Evolutionary conservation across 2,888 invertebrate species (phyloP).

Genomic region (Macaria notata): DNA sequence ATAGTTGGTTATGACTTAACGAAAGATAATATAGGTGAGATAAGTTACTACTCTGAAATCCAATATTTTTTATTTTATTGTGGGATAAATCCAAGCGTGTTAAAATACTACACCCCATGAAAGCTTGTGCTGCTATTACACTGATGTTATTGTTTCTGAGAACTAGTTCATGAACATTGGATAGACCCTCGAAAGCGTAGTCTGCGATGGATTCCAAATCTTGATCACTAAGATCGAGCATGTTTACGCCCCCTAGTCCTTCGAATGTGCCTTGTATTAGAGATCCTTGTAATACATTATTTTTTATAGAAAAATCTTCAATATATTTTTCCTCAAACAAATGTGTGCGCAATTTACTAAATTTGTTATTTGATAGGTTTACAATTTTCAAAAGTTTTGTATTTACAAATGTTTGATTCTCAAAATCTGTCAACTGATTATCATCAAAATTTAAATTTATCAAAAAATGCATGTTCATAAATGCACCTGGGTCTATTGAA

Average conservation of each 20-base stretch:
- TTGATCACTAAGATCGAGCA: conserved; percentile 54
- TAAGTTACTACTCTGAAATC: conserved; percentile 52
- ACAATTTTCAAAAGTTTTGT: conserved; percentile 37
- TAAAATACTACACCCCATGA: conserved; percentile 45
- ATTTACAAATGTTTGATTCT: conserved; percentile 43
- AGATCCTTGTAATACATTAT: conserved; percentile 51
- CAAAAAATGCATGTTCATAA: conserved; percentile 42
- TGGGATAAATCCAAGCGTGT: conserved; percentile 52
- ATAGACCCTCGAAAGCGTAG: conserved; percentile 53
- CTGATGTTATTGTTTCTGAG: conserved; percentile 55
- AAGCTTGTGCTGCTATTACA: conserved; percentile 45
- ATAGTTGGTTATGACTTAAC: conserved; percentile 51
- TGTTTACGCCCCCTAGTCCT: conserved; percentile 44
- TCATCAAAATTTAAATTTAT: conserved; percentile 43
- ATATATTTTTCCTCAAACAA: conserved; percentile 55
- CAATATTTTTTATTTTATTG: conserved; percentile 51
- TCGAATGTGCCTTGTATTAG: conserved; percentile 54
- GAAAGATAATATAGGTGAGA: conserved; percentile 43
- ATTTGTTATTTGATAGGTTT: conserved; percentile 52
- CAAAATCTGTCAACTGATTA: conserved; percentile 45
- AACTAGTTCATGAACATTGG: conserved; percentile 40
- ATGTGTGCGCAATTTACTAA: conserved; percentile 47
- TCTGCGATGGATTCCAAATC: conserved; percentile 49
- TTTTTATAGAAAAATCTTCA: conserved; percentile 42
- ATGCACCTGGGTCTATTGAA: conserved; percentile 40